Evolutionary conservation across 2,113 vertebrate genomes (phyloP), one percentile per base, ranked within the genome.

Genomic region (Chaetops frenatus): DNA sequence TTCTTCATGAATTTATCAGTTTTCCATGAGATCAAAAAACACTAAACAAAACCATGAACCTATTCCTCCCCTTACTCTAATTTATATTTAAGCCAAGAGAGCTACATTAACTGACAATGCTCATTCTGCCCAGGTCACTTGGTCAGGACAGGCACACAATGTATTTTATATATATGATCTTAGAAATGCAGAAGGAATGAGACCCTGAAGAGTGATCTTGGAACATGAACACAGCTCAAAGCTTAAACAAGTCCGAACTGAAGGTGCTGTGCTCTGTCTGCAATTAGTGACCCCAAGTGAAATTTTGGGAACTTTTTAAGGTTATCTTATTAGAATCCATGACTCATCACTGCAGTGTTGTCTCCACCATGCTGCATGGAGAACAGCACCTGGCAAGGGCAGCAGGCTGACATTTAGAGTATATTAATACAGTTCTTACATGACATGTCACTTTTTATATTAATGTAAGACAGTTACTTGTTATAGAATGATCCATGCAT

Each of bases 251-350:
- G 27, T n/a, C 48, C 31, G 28, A 86, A 54, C 12, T 65, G 36
- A 67, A 86, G 45, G 45, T 57, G 28, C 31, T 48, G 11, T 29
- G 21, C 48, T 88, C 38, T 45, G n/a, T 35, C 61, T 73, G 15
- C 0, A 0, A 45, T 3, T 33, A 29, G 60, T 48, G 40, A 81
- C 7, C 11, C 8, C 5, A 61, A 36, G n/a, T 38, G 14, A 91
- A 72, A 33, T 56, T 88, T 67, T 17, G 9, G 2, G 22, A 95
- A 88, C 31, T 67, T 71, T 58, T 81, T 51, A 50, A 81, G 21
- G 33, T 51, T 86, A 56, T 80, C 35, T 38, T 76, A 88, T 35
- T 64, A 51, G 86, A 86, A 72, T 1, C 27, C 28, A 35, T 36
- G 56, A 73, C 42, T 94, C 69, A 38, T 50, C 44, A 42, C 20